Evolutionary conservation across 1,140 invertebrate genomes (phyloP).

Genomic region (Drosophila lowei): DNA sequence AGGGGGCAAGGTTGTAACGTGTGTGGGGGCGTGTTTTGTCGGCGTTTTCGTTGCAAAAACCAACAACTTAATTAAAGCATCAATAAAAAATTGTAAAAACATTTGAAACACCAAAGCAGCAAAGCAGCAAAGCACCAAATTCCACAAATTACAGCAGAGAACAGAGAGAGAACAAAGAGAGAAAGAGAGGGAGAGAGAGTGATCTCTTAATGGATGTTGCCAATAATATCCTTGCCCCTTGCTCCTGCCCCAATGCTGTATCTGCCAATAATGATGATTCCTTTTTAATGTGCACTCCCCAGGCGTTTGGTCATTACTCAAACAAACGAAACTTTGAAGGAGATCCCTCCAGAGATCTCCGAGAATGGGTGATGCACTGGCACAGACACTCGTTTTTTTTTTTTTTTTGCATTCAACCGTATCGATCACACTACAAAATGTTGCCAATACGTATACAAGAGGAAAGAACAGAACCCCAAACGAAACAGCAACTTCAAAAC

Average conservation of each 20-base stretch:
- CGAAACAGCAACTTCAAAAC: conserved; percentile 35
- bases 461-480: neutral
- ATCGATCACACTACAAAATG: conserved; percentile 75
- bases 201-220: conserved; percentile 55
- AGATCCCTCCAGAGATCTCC: neutral
- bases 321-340: conserved; percentile 13
- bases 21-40: neutral
- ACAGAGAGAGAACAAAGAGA: neutral
- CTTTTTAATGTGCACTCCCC: conserved; percentile 82
- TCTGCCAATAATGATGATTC: conserved; percentile 83
- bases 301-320: conserved; percentile 75
- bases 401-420: conserved; percentile 61
- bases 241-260: conserved; percentile 1
- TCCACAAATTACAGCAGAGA: conserved; percentile 1
- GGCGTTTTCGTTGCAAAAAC: conserved; percentile 30
- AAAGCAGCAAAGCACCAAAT: conserved; percentile 23
- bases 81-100: conserved; percentile 78
- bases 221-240: conserved; percentile 55
- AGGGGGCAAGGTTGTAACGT: conserved; percentile 31
- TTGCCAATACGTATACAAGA: conserved; percentile 59
- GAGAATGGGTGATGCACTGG: neutral
- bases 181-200: neutral
- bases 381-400: neutral
- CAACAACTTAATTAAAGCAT: conserved; percentile 79
- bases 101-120: conserved; percentile 32